Base-by-base conservation (phyloP, 2,888 invertebrate species). In the Bimastos eiseni region DNA sequence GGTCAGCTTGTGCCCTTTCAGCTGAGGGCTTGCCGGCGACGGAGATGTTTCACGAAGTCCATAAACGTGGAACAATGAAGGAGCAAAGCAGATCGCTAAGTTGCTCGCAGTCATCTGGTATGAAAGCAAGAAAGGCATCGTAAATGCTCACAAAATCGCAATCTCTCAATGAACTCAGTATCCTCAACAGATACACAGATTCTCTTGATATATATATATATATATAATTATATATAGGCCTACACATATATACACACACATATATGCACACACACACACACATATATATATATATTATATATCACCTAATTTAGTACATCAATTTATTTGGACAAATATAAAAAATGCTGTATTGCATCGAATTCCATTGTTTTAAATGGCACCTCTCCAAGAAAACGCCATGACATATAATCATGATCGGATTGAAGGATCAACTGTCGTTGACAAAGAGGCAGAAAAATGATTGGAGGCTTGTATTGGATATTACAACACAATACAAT, bases 51-150 rank as follows among this genome's bases (percentile, higher is more conserved):
- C 83, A 21, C 49, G 33, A 19, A 33, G n/a, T 84, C 90, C 84
- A n/a, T 90, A 44, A 44, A 91, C 88, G 70, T 89, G 89, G 89
- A 91, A 91, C 49, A 91, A 55, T 15, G 90, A 90, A 34, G 91
- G 91, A 30, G 91, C 88, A 34, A 91, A 91, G 49, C 91, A 91
- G n/a, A 89, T 88, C 0, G 91, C 91, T 88, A 91, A 41, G 89
- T 91, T 91, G 55, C 88, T 90, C 21, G 89, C 89, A 30, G 90
- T 89, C 91, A 91, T 91, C 91, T 91, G 70, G 30, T 1, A n/a
- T 1, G n/a, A 70, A 70, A 70, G 30, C 30, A 70, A 70, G 30
- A 70, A 70, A 70, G 11, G n/a, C 13, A n/a, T 11, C 70, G n/a
- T 30, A 70, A 70, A 49, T 21, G 49, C 30, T n/a, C n/a, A 70